Percentiles rank a stretch among this genome's conserved stretches.
Conservation (phyloP, 2,113 vertebrate species). For the Apodemus sylvaticus region DNA sequence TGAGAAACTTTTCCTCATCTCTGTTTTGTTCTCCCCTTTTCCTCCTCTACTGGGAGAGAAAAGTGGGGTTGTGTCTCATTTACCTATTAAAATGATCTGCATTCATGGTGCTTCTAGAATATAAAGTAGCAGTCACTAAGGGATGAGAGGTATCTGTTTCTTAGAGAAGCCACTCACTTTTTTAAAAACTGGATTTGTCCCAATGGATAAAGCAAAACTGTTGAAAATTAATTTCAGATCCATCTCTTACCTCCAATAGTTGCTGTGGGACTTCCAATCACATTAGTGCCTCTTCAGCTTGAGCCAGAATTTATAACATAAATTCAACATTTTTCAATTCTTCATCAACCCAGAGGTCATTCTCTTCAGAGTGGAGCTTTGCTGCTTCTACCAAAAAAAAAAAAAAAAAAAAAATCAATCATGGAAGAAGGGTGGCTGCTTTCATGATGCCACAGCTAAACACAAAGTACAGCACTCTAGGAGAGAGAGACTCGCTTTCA, state of each 20-base stretch:
- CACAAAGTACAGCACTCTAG: constrained; percentile 37
- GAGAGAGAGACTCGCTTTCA: constrained; percentile 8
- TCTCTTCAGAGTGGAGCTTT: constrained; percentile 66
- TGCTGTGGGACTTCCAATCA: constrained; percentile 66
- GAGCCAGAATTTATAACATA: constrained; percentile 67
- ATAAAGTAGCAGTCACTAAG: neutral
- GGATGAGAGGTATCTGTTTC: neutral
- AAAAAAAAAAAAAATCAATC: constrained; percentile 62
- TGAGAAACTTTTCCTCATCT: neutral
- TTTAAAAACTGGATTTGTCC: neutral
- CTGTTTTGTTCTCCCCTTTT: neutral
- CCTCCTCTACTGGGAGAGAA: neutral
- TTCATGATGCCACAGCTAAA: constrained; percentile 26
- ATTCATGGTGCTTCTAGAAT: constrained; percentile 24
- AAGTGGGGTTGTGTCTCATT: neutral
- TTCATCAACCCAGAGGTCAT: constrained; percentile 65
- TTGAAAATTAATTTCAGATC: constrained; percentile 67
- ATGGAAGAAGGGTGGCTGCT: constrained; percentile 43
- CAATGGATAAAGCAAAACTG: constrained; percentile 56
- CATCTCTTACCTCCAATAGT: constrained; percentile 68
- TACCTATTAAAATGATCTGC: constrained; percentile 55
- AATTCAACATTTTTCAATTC: constrained; percentile 72
- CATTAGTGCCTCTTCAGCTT: constrained; percentile 62
- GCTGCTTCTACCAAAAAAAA: constrained; percentile 17
- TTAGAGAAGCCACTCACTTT: constrained; percentile 42